These are phyloP conservation scores for Actenoides lindsayi DNA, from an alignment of 2,113 vertebrate genomes.

Conservation along the genomic window DNA sequence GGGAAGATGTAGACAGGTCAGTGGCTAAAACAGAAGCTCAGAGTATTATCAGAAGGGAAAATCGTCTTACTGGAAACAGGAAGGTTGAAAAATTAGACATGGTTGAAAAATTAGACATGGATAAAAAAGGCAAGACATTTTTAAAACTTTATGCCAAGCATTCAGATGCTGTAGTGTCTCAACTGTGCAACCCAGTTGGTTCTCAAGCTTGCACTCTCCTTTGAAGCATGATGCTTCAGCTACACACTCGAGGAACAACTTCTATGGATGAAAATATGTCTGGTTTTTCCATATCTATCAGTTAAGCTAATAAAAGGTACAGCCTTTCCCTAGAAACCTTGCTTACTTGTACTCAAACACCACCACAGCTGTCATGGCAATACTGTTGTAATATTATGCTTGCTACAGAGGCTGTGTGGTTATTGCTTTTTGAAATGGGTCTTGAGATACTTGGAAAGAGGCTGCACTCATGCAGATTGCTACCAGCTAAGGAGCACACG, in stretches of 20 bases:
- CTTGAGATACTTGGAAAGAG: neutral
- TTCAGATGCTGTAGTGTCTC: neutral
- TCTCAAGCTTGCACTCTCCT: neutral
- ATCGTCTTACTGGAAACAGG: neutral
- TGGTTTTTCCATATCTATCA: neutral
- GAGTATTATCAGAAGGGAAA: neutral
- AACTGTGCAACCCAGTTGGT: neutral
- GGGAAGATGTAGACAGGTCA: neutral
- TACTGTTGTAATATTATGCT: neutral
- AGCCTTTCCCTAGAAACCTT: neutral
- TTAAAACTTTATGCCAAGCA: neutral
- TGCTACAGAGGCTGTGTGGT: neutral
- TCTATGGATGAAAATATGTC: fast-evolving
- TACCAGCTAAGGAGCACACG: neutral
- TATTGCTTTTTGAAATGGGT: neutral
- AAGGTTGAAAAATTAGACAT: neutral
- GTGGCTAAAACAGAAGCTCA: neutral
- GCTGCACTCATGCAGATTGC: neutral
- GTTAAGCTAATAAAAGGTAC: neutral
- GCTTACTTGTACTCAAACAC: neutral
- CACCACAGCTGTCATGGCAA: fast-evolving
- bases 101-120: neutral
- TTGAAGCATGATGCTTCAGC: neutral
- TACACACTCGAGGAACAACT: neutral
- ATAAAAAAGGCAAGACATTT: neutral